A percentile compares a stretch with the other conserved stretches of the same genome.
Conservation (phyloP, 2,888 invertebrate genomes). For the Lasioglossum morio region DNA sequence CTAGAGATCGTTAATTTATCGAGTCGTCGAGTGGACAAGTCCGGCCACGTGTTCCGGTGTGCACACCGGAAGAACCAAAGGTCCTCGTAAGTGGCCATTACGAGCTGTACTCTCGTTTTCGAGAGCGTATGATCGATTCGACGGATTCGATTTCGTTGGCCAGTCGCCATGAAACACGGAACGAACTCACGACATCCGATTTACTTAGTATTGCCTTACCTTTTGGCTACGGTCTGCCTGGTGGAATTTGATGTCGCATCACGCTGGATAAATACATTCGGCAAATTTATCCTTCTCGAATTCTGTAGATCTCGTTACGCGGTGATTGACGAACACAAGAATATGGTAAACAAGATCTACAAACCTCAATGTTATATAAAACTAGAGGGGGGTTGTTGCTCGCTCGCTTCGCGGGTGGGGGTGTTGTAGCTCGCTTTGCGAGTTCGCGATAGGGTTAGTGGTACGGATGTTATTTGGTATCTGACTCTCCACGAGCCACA, state of each 20-base stretch:
- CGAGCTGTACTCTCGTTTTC: conserved; percentile 32
- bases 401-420: too few relatives aligned
- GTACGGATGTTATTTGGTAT: too few relatives aligned
- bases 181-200: conserved; percentile 45
- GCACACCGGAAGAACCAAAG: conserved; percentile 20
- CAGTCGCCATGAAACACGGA: conserved; percentile 45
- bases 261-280: conserved; percentile 38
- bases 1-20: conserved; percentile 48
- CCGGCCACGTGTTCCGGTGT: conserved; percentile 6
- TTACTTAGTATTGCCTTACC: conserved; percentile 37
- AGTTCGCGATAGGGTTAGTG: too few relatives aligned
- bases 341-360: too few relatives aligned
- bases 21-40: neutral
- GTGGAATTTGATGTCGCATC: conserved; percentile 32
- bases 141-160: conserved; percentile 57
- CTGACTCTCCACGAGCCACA: too few relatives aligned
- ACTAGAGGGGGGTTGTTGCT: too few relatives aligned
- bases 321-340: too few relatives aligned
- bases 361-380: too few relatives aligned
- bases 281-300: neutral
- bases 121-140: conserved; percentile 54
- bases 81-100: conserved; percentile 51
- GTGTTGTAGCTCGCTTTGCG: too few relatives aligned
- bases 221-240: conserved; percentile 36
- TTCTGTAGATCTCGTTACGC: too few relatives aligned